Percentiles rank a stretch among this genome's conserved stretches.
phyloP scores from a whole-genome alignment of 2,888 invertebrate genomes.

The Scrobipalpa costella region DNA sequence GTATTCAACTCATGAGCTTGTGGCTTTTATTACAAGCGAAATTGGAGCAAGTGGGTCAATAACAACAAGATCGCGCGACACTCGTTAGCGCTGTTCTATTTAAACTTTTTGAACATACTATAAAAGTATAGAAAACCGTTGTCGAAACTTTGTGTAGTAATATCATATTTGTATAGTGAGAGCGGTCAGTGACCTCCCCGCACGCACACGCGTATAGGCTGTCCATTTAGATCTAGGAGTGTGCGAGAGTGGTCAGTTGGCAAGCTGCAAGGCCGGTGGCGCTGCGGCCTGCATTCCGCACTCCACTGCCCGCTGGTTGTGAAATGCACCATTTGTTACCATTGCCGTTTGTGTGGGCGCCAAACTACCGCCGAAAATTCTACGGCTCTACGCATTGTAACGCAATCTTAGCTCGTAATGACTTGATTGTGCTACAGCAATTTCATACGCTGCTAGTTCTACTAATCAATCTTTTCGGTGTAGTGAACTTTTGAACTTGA shows the following conservation, averaged over 20 bases:
- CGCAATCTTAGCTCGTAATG: neutral
- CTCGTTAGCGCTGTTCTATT: slow-evolving; percentile 13
- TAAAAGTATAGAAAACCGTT: slow-evolving; percentile 12
- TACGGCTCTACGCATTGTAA: slow-evolving; percentile 10
- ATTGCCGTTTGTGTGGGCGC: slow-evolving; percentile 39
- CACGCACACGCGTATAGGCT: slow-evolving; percentile 48
- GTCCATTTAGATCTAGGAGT: slow-evolving; percentile 60
- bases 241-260: slow-evolving; percentile 74
- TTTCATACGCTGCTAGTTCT: slow-evolving; percentile 1
- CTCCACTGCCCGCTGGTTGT: slow-evolving; percentile 71
- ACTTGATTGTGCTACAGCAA: neutral
- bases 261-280: slow-evolving; percentile 75
- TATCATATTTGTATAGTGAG: slow-evolving; percentile 36
- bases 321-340: slow-evolving; percentile 70
- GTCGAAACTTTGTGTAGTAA: slow-evolving; percentile 23
- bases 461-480: neutral
- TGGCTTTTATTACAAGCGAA: slow-evolving; percentile 5
- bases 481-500: neutral
- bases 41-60: slow-evolving; percentile 26
- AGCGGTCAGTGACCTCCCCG: slow-evolving; percentile 53
- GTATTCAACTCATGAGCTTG: neutral
- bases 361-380: slow-evolving; percentile 19
- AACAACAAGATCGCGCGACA: slow-evolving; percentile 19
- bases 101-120: slow-evolving; percentile 21
- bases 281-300: slow-evolving; percentile 71